Evolutionary conservation across 2,113 vertebrate species (phyloP).

Genomic region (Acanthochromis polyacanthus): DNA sequence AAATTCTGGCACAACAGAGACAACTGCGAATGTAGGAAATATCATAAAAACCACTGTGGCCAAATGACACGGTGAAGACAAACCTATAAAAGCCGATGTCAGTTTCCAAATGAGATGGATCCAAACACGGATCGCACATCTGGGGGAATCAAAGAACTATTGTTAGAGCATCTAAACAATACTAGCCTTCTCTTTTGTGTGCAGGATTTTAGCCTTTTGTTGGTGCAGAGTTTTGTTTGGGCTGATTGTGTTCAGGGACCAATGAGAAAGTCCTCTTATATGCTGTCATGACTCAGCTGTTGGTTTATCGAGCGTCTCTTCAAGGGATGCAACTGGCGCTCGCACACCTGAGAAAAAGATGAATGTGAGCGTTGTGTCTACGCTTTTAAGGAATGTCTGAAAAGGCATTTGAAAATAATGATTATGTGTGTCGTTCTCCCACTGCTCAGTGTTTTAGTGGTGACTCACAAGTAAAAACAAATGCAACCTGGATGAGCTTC

Average conservation of each 20-base stretch:
- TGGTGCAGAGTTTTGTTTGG: conserved; percentile 66
- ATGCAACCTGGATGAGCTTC: conserved; percentile 33
- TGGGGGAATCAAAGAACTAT: conserved; percentile 67
- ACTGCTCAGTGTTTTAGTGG: conserved; percentile 27
- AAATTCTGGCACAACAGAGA: conserved; percentile 14
- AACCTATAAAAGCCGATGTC: conserved; percentile 43
- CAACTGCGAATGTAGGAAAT: conserved; percentile 16
- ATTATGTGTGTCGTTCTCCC: conserved; percentile 21
- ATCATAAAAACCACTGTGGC: background rate
- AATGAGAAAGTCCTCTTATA: conserved; percentile 33
- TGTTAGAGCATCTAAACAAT: conserved; percentile 73
- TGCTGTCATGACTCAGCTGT: conserved; percentile 57
- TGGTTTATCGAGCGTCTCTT: conserved; percentile 20
- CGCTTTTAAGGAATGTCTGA: conserved; percentile 27
- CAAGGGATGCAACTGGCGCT: conserved; percentile 6
- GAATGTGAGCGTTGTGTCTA: background rate
- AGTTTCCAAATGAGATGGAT: conserved; percentile 37
- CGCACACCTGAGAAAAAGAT: conserved; percentile 26
- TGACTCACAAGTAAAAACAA: conserved; percentile 58
- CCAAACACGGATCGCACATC: conserved; percentile 55
- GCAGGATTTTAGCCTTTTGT: conserved; percentile 53
- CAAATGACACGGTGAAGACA: conserved; percentile 6
- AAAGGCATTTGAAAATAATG: conserved; percentile 53
- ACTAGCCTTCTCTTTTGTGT: conserved; percentile 52
- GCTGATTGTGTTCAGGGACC: conserved; percentile 63